Evolutionary conservation across 2,888 invertebrate genomes (phyloP), one percentile per base, ranked within the genome.

Genomic region (Meghimatium bilineatum): DNA sequence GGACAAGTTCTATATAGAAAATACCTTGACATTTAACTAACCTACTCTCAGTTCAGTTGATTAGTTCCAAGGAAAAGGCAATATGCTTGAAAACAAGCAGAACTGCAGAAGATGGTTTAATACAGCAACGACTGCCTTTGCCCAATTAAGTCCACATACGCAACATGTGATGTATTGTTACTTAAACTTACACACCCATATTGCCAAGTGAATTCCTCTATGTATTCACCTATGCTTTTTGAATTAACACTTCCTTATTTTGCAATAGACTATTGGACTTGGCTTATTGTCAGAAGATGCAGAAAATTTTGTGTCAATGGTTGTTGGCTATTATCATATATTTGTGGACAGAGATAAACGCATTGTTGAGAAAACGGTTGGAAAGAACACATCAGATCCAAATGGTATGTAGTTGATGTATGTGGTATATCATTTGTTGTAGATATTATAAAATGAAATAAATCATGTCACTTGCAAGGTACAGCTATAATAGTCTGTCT

Each of bases 331-430:
- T 85, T 92, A 90, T 84, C 87, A 88, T 14, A 89, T 93, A 29
- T 95, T 95, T 56, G 95, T 95, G 85, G 94, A 94, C 83, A 91
- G 92, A 77, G 91, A 92, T 83, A 91, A 94, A 63, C 89, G 93
- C 1, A 92, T 97, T 0, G 90, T 92, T 66, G 90, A 91, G 85
- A 89, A 88, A 80, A 90, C 89, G 34, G 89, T 89, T 29, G 89
- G 90, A 23, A 89, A 90, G 69, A 91, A 91, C 84, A 90, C 90
- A 76, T 89, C 88, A 12, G 91, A 92, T 80, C 90, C 89, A 8
- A 89, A 91, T 80, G 90, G 92, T 92, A 29, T 74, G 74, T 74
- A 32, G 29, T 66, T 8, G 14, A 32, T 17, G 66, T 32, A n/a
- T n/a, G n/a, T 12, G 2, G 60, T 63, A 44, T 12, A n/a, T 63